Evolutionary conservation across 1,140 invertebrate species (phyloP).

Genomic region (Drosophila parvula): DNA sequence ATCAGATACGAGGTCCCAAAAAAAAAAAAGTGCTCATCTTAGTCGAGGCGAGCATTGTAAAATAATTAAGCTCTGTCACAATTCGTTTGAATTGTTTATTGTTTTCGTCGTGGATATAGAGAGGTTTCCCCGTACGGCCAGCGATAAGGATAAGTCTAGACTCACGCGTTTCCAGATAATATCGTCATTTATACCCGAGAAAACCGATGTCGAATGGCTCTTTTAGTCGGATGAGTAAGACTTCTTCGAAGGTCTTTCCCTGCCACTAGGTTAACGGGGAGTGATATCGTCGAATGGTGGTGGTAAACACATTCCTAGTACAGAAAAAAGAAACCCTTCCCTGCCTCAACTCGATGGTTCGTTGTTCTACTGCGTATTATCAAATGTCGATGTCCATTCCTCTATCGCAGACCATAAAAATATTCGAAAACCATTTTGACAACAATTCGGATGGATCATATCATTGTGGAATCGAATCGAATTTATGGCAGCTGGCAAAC

Average conservation of each 20-base stretch:
- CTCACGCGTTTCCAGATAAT: slow-evolving; percentile 32
- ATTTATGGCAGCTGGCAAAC: slow-evolving; percentile 3
- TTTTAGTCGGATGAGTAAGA: slow-evolving; percentile 18
- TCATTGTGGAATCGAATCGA: background rate
- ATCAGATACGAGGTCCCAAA: slow-evolving; percentile 20
- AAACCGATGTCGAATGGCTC: slow-evolving; percentile 11
- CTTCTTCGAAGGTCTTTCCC: slow-evolving; percentile 2
- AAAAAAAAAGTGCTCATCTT: slow-evolving; percentile 27
- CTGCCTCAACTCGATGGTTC: slow-evolving; percentile 9
- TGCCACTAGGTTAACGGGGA: slow-evolving; percentile 19
- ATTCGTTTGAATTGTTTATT: slow-evolving; percentile 47
- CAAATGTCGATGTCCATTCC: background rate
- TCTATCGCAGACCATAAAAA: slow-evolving; percentile 20
- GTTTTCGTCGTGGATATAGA: slow-evolving; percentile 25
- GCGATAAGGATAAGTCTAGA: slow-evolving; percentile 36
- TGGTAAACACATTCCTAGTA: slow-evolving; percentile 16
- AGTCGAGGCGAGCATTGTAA: slow-evolving; percentile 27
- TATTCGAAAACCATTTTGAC: slow-evolving; percentile 9
- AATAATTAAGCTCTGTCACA: slow-evolving; percentile 40
- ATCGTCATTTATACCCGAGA: slow-evolving; percentile 19
- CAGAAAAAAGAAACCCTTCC: background rate
- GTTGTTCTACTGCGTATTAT: slow-evolving; percentile 16
- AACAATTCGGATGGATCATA: slow-evolving; percentile 7
- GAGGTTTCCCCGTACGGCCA: slow-evolving; percentile 38
- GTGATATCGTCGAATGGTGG: too few relatives aligned